Base-by-base conservation (phyloP, 2,113 vertebrate genomes). In the Calidris pygmaea region DNA sequence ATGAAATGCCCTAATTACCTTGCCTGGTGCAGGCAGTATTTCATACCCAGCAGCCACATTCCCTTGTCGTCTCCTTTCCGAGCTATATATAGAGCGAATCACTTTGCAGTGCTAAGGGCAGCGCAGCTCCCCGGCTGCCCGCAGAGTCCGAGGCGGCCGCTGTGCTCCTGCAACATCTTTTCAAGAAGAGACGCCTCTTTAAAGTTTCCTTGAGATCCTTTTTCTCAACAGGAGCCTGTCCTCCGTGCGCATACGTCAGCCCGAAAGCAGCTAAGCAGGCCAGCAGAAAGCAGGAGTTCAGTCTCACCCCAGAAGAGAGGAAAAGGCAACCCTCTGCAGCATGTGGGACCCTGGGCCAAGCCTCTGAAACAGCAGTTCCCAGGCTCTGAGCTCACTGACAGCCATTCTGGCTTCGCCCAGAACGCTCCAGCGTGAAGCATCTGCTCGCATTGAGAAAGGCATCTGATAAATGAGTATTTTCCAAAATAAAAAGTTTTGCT, bases 141-240 rank as follows among this genome's bases (percentile, higher is more conserved):
- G 0, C 35, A 9, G 55, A 4, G 9, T 58, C 62, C 4, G 1
- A 77, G 50, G 41, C 2, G 0, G 9, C 22, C 2, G 1, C 8
- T 4, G 22, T 23, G 65, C 41, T 84, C 16, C 68, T 63, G 55
- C 37, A 86, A 9, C 34, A 23, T 47, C 35, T 43, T 37, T 85
- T 68, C n/a, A 30, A 59, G 37, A 53, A 48, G 9, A 66, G 11
- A 11, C 13, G 10, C 10, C n/a, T 34, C 77, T 71, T 62, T 87
- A 35, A 83, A 80, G 10, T 56, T 89, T 90, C 47, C 52, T 72
- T 17, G 10, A 68, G 24, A 52, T 52, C 71, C 12, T 7, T 87
- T 95, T 96, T 76, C 81, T 65, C 74, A 43, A 22, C 30, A 70
- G 63, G 72, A 90, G 43, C 35, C 6, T 3, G 21, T 47, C 34